These are phyloP conservation scores for Thymelicus sylvestris DNA, from an alignment of 2,888 invertebrate species.

Conservation along the genomic window DNA sequence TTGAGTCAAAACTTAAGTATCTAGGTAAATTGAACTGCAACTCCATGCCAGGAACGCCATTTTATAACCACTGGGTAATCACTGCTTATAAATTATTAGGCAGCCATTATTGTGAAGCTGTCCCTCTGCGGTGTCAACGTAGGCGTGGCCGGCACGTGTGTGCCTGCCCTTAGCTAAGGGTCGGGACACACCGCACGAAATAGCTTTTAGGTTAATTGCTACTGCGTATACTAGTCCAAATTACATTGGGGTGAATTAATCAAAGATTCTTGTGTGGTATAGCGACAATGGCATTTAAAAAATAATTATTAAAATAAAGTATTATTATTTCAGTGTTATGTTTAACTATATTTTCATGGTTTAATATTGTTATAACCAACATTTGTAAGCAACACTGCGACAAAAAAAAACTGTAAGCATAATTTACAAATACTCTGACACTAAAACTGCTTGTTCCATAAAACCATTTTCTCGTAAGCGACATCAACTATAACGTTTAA, in stretches of 20 bases:
- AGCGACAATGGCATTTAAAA: too few species aligned
- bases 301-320: too few species aligned
- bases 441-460: not conserved
- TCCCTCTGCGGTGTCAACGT: slow-evolving; percentile 63
- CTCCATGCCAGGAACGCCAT: not conserved
- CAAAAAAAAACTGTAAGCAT: too few species aligned
- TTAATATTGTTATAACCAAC: too few species aligned
- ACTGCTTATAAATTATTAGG: slow-evolving; percentile 20
- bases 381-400: too few species aligned
- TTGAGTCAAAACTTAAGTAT: too few species aligned
- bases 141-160: slow-evolving; percentile 77
- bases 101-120: slow-evolving; percentile 33
- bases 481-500: slow-evolving; percentile 2
- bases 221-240: slow-evolving; percentile 59
- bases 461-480: not conserved
- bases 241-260: slow-evolving; percentile 48
- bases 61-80: not conserved
- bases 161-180: slow-evolving; percentile 73
- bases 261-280: slow-evolving; percentile 6
- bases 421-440: not conserved
- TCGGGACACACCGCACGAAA: slow-evolving; percentile 63
- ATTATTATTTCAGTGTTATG: too few species aligned
- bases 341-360: too few species aligned
- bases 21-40: too few species aligned
- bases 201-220: slow-evolving; percentile 79